Evolutionary conservation across 2,113 vertebrate genomes (phyloP), one percentile per base, ranked within the genome.

Genomic region (Sialia sialis): DNA sequence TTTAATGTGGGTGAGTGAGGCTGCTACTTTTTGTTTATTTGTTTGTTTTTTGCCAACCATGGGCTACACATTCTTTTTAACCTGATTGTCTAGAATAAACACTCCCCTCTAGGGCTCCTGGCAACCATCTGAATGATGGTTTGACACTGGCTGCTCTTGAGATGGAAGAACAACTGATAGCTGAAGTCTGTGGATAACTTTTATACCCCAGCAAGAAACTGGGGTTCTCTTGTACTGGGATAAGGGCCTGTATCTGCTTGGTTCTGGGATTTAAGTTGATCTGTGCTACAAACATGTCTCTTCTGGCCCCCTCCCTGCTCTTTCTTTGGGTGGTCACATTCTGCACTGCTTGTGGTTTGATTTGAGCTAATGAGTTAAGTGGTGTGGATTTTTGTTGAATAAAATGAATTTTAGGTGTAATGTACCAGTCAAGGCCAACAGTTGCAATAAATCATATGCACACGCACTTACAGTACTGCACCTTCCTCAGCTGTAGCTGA

Each of bases 361-460:
- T 97, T 96, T 95, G 79, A 97, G 90, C 81, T 95, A 73, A 88
- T 93, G 90, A 95, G 82, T 96, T 96, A 93, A 97, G 79, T 95
- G 92, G 95, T 97, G 91, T 97, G 90, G 95, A 86, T 95, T 97
- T 97, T 96, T 91, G 92, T 94, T 96, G 93, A 97, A 96, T 96
- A 96, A 97, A 98, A 89, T 96, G 66, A 95, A 67, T 82, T 93
- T 39, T 88, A 97, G 96, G 91, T 98, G 68, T 97, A 94, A 92
- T 0, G 93, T 96, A 95, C 90, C 91, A 81, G 96, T 94, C 70
- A 85, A 97, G 87, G 93, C 84, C 94, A 97, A 93, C 82, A 97
- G 96, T 94, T 89, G 91, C 67, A 98, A 97, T 98, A 97, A 98
- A 97, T 92, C 60, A 76, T 75, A 82, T 20, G 85, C 92, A 96